These are phyloP conservation scores for Menura novaehollandiae DNA, from an alignment of 2,113 vertebrate species.

Conservation along the genomic window DNA sequence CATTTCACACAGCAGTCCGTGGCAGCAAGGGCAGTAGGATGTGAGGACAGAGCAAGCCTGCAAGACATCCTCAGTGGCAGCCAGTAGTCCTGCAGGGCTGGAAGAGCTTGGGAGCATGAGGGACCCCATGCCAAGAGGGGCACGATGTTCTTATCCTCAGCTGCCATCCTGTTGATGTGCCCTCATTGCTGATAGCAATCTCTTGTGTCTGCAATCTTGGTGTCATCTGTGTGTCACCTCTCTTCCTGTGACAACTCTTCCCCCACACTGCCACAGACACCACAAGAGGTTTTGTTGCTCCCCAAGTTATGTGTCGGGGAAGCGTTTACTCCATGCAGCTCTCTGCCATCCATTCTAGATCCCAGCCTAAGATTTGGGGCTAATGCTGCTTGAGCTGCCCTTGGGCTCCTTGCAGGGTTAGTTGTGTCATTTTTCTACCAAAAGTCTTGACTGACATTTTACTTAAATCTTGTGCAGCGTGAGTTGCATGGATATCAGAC, in stretches of 20 bases:
- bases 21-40: not conserved
- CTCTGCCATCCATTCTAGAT: not conserved
- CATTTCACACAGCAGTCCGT: not conserved
- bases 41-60: not conserved
- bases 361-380: not conserved
- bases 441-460: not conserved
- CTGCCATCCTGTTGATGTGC: conserved; percentile 44
- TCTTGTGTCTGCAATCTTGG: not conserved
- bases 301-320: not conserved
- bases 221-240: conserved; percentile 53
- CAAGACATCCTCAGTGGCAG: not conserved
- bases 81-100: not conserved
- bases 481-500: not conserved
- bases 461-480: not conserved
- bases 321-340: not conserved
- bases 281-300: conserved; percentile 39
- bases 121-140: not conserved
- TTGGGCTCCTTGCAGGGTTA: not conserved
- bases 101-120: not conserved
- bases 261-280: not conserved
- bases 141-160: not conserved
- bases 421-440: not conserved
- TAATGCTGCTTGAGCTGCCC: not conserved
- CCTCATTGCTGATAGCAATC: not conserved
- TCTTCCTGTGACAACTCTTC: conserved; percentile 33